These are phyloP conservation scores for Pseudomyrmex concolor DNA, from an alignment of 1,140 invertebrate genomes.

Conservation along the genomic window DNA sequence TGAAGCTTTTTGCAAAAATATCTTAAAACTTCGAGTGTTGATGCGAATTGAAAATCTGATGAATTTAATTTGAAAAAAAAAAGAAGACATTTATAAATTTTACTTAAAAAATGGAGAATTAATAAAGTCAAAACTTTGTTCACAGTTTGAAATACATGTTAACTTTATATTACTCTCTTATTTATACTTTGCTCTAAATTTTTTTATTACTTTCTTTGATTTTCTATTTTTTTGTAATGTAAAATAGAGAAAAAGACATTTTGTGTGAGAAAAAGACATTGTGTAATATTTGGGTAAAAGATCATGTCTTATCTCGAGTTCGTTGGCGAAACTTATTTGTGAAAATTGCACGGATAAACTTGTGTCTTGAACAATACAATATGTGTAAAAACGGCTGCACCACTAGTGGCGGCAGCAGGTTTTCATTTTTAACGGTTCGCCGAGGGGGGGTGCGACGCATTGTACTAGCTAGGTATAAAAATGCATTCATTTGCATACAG, in stretches of 20 bases:
- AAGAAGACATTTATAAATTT: not conserved
- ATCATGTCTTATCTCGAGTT: constrained; percentile 16
- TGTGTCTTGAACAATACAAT: constrained; percentile 6
- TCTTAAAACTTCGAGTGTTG: not conserved
- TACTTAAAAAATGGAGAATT: not conserved
- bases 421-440: constrained; percentile 84
- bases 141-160: not conserved
- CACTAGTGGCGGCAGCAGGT: constrained; percentile 77
- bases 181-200: too few species aligned
- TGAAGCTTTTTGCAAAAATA: not conserved
- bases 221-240: not conserved
- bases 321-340: constrained; percentile 54
- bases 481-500: constrained; percentile 83
- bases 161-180: too few species aligned
- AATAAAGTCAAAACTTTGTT: not conserved
- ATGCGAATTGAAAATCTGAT: not conserved
- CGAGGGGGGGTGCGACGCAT: constrained; percentile 68
- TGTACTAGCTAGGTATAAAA: constrained; percentile 80
- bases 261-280: not conserved
- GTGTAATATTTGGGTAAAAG: not conserved
- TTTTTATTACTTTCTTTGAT: too few species aligned
- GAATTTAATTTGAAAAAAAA: not conserved
- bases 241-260: not conserved
- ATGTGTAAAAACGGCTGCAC: constrained; percentile 5
- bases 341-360: constrained; percentile 68